A percentile compares a stretch with the other conserved stretches of the same genome.
phyloP scores from a whole-genome alignment of 1,140 invertebrate genomes.

The Calosoma granatense region DNA sequence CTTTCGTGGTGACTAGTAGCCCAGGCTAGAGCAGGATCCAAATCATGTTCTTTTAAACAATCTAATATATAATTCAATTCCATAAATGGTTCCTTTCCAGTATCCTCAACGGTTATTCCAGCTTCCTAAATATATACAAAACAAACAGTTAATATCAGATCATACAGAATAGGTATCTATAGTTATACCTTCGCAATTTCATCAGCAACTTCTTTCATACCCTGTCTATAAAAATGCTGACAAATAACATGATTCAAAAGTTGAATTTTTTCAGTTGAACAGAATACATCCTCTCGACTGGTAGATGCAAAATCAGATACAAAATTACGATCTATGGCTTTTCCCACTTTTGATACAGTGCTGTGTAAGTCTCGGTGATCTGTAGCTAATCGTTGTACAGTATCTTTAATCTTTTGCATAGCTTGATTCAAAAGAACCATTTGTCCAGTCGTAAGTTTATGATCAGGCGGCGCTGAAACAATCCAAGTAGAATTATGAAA shows the following conservation, averaged over 20 bases:
- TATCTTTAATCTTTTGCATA: slow-evolving; percentile 62
- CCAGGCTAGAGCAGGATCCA: slow-evolving; percentile 75
- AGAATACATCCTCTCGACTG: slow-evolving; percentile 76
- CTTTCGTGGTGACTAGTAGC: slow-evolving; percentile 51
- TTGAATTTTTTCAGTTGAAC: slow-evolving; percentile 62
- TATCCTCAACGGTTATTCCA: slow-evolving; percentile 54
- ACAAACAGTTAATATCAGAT: not conserved
- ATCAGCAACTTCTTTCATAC: slow-evolving; percentile 81
- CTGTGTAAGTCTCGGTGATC: slow-evolving; percentile 73
- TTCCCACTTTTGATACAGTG: slow-evolving; percentile 92
- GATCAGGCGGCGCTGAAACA: slow-evolving; percentile 49
- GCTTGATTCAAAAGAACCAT: slow-evolving; percentile 54
- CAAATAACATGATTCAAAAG: slow-evolving; percentile 91
- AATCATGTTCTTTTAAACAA: slow-evolving; percentile 63
- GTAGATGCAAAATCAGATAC: slow-evolving; percentile 84
- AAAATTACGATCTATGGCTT: slow-evolving; percentile 92
- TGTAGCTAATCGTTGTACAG: slow-evolving; percentile 62
- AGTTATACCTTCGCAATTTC: slow-evolving; percentile 52
- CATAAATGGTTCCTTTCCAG: slow-evolving; percentile 70
- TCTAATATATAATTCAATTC: slow-evolving; percentile 79
- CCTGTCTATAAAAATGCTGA: slow-evolving; percentile 92
- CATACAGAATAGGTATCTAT: not conserved
- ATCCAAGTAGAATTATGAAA: slow-evolving; percentile 20
- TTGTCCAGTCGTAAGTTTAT: slow-evolving; percentile 54
- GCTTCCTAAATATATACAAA: slow-evolving; percentile 54